Evolutionary conservation across 2,797 vertebrate genomes (phyloP).

Genomic region (Prionace glauca): DNA sequence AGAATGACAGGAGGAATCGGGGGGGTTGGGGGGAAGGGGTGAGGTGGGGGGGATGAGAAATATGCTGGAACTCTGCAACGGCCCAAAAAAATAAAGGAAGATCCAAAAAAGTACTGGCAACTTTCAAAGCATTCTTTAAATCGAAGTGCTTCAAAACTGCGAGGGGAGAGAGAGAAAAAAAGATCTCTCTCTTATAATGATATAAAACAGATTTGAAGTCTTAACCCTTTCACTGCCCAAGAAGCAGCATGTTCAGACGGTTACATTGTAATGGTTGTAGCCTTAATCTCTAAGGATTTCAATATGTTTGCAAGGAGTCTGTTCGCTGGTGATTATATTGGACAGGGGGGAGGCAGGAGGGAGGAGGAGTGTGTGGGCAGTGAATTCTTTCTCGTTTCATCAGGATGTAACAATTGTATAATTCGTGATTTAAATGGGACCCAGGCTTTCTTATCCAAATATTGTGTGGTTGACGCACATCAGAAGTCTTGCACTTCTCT

Average conservation of each 20-base stretch:
- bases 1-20: neutral
- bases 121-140: slow-evolving; percentile 26
- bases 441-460: neutral
- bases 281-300: neutral
- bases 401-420: neutral
- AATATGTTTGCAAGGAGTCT: neutral
- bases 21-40: too few relatives aligned
- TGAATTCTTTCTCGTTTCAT: neutral
- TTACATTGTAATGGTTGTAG: neutral
- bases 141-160: neutral
- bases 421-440: neutral
- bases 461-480: neutral
- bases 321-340: neutral
- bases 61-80: slow-evolving; percentile 18
- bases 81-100: neutral
- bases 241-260: neutral
- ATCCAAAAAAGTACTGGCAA: neutral
- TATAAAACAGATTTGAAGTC: neutral
- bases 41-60: neutral
- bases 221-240: neutral
- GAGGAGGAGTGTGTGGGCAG: too few relatives aligned
- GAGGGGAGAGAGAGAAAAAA: neutral
- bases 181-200: neutral
- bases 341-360: too few relatives aligned
- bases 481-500: neutral